Conservation (phyloP, 2,113 vertebrate species). For the Zosterops pallidus region DNA sequence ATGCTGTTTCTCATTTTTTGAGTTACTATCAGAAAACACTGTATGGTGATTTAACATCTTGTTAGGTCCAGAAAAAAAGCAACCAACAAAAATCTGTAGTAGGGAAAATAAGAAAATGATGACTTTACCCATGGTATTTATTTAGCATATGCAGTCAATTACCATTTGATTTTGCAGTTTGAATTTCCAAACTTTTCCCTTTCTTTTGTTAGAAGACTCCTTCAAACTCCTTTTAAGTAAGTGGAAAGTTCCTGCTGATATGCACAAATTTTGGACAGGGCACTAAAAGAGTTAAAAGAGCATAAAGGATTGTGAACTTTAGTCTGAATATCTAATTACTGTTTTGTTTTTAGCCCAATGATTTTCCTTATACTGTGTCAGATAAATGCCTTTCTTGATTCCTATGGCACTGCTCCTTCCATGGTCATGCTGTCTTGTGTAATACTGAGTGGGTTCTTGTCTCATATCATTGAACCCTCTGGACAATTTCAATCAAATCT, state of each 20-base stretch:
- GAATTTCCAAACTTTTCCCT: background rate
- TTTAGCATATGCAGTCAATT: background rate
- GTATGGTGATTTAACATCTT: background rate
- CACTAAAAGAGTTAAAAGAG: background rate
- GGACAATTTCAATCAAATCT: background rate
- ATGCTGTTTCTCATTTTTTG: background rate
- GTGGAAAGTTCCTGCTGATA: background rate
- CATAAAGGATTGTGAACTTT: background rate
- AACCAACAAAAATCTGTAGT: background rate
- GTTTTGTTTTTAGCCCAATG: background rate
- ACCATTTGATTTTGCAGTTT: background rate
- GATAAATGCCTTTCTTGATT: background rate
- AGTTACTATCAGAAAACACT: background rate
- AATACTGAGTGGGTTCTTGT: background rate
- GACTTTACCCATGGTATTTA: background rate
- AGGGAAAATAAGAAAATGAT: background rate
- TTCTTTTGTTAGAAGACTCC: background rate
- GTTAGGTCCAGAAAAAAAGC: background rate
- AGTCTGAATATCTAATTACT: background rate
- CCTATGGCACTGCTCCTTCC: background rate
- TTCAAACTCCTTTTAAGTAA: background rate
- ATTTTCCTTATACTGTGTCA: background rate
- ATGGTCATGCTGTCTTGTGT: background rate
- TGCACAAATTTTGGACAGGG: background rate
- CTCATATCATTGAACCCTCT: background rate